Evolutionary conservation across 23 tunicate genomes (phyloP), one percentile per base, ranked within the genome.

Genomic region (Trididemnum clinides): DNA sequence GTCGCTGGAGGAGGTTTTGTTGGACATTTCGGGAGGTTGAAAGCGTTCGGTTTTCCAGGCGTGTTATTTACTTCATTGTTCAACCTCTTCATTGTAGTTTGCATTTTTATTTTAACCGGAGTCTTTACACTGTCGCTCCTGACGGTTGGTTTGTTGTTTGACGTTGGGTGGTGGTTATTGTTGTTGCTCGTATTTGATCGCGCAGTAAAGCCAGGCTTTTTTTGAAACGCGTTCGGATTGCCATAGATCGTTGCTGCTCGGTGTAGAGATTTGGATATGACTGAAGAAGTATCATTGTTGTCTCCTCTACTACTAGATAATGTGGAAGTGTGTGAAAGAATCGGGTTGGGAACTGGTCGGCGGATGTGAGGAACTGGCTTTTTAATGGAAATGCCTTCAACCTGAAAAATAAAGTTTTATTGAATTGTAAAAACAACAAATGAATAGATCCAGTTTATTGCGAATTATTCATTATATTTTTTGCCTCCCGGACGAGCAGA

Each of bases 101-200:
- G 91, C 97, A 92, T 92, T 57, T 87, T 92, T 0, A 92, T 78
- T 77, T 81, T 87, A 1, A 92, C 97, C 0, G 97, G 97, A 57
- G 88, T 88, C 27, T 71, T 28, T 19, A 90, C 36, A 6, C 10
- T 23, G 30, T 30, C 36, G n/a, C 10, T 64, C 35, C 54, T 80
- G 66, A 20, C 78, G 66, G 35, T n/a, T 49, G 34, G 23, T 64
- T 28, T 49, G 27, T 71, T 82, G 87, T 23, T 78, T 28, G 18
- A 5, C 29, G 65, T 1, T 83, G 34, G 27, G 19, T 36, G 31
- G 7, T 6, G 6, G 66, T 59, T 59, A n/a, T n/a, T n/a, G 21
- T 59, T 15, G 25, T 5, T n/a, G 23, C 5, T 10, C 23, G 3
- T n/a, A 5, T 5, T 10, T 12, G 23, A 59, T 19, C 20, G 20